Evolutionary conservation across 2,888 invertebrate species (phyloP).

Genomic region (Germaria angustata): DNA sequence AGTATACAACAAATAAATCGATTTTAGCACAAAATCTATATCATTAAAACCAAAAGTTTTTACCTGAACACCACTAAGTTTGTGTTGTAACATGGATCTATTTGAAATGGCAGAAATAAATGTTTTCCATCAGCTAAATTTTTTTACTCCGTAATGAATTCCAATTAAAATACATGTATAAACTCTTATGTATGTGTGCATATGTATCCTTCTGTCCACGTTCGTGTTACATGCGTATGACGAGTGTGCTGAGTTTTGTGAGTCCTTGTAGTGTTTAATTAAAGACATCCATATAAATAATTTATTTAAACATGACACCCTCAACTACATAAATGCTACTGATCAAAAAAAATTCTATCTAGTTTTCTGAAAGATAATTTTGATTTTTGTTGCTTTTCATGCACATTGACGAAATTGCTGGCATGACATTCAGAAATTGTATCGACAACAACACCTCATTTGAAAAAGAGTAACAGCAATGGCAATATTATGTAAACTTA

Average conservation of each 20-base stretch:
- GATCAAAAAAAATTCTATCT: background rate
- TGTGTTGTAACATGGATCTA: background rate
- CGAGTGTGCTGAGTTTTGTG: background rate
- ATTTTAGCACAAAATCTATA: background rate
- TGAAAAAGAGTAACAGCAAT: background rate
- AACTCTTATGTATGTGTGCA: background rate
- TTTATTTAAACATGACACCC: constrained; percentile 56
- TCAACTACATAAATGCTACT: background rate
- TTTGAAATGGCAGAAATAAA: background rate
- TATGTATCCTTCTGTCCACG: background rate
- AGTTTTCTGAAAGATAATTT: constrained; percentile 16
- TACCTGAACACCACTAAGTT: background rate
- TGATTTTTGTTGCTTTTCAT: constrained; percentile 17
- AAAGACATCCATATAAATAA: constrained; percentile 50
- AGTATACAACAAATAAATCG: background rate
- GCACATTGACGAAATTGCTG: constrained; percentile 24
- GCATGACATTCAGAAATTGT: constrained; percentile 32
- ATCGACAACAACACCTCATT: constrained; percentile 31
- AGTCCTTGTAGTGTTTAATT: constrained; percentile 51
- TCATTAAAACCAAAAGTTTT: background rate
- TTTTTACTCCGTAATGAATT: background rate
- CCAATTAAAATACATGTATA: background rate
- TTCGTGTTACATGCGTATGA: background rate
- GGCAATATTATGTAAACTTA: constrained; percentile 23
- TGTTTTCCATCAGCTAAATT: background rate